These are phyloP conservation scores for Babyrousa celebensis DNA, from an alignment of 2,797 vertebrate genomes.

Conservation along the genomic window DNA sequence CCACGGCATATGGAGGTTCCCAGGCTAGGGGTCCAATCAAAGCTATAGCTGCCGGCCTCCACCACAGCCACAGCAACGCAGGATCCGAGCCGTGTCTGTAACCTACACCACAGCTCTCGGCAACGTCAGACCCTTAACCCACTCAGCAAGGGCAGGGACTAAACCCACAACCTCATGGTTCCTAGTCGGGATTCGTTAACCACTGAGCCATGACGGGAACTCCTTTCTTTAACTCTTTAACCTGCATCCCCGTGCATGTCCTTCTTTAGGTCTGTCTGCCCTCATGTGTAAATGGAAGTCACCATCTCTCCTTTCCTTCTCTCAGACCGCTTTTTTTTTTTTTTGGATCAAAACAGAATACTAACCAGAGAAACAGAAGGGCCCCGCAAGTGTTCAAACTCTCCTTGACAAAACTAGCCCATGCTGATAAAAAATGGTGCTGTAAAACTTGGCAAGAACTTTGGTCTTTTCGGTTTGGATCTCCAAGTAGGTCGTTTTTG, in stretches of 20 bases:
- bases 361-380: background rate
- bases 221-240: no score
- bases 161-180: no score
- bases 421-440: background rate
- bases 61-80: no score
- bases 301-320: background rate
- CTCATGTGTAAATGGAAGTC: background rate
- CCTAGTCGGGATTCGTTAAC: no score
- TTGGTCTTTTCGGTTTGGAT: background rate
- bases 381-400: background rate
- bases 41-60: no score
- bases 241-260: background rate
- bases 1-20: no score
- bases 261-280: background rate
- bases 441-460: constrained; percentile 35
- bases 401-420: background rate
- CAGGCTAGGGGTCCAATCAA: no score
- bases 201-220: no score
- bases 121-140: no score
- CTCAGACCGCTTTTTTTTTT: background rate
- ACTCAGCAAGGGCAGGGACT: no score
- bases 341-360: background rate
- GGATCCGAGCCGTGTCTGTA: no score
- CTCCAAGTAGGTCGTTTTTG: constrained; percentile 64
- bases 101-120: no score